A percentile compares a stretch with the other conserved stretches of the same genome.
phyloP scores from a whole-genome alignment of 2,113 vertebrate species.

The Heterochromis multidens region DNA sequence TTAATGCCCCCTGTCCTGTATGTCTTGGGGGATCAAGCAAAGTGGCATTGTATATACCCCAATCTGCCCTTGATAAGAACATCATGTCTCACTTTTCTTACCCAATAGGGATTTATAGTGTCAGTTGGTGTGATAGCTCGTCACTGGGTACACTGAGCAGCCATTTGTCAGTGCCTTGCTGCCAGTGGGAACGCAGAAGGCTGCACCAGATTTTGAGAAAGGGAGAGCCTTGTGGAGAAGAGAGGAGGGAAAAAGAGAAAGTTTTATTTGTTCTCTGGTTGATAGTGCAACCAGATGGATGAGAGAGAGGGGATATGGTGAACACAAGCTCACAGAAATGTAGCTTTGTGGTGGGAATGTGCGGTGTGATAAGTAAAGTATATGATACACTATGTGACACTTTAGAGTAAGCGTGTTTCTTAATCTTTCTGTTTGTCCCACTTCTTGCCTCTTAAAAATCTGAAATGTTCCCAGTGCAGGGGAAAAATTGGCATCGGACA shows the following conservation, averaged over 20 bases:
- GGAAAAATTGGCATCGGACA: not conserved
- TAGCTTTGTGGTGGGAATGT: not conserved
- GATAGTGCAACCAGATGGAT: constrained; percentile 44
- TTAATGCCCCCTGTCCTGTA: constrained; percentile 7
- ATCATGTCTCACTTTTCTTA: constrained; percentile 41
- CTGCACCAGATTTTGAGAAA: constrained; percentile 47
- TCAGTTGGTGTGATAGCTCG: constrained; percentile 56
- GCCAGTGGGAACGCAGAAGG: constrained; percentile 55
- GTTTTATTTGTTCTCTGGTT: constrained; percentile 11
- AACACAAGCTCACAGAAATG: constrained; percentile 15
- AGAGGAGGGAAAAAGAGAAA: not conserved
- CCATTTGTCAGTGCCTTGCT: constrained; percentile 63
- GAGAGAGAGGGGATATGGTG: constrained; percentile 19
- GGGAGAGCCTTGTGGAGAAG: not conserved
- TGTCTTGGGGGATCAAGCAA: not conserved
- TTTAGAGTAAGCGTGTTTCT: not conserved
- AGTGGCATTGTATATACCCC: constrained; percentile 5
- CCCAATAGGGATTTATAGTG: constrained; percentile 50
- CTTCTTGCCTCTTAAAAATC: too few relatives aligned
- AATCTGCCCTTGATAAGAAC: constrained; percentile 30
- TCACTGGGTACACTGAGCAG: constrained; percentile 41
- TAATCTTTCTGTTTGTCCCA: too few relatives aligned
- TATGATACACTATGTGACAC: too few relatives aligned
- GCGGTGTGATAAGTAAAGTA: not conserved
- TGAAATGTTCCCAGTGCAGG: too few relatives aligned